These are phyloP conservation scores for Scaeva pyrastri DNA, from an alignment of 2,888 invertebrate species.

Conservation along the genomic window DNA sequence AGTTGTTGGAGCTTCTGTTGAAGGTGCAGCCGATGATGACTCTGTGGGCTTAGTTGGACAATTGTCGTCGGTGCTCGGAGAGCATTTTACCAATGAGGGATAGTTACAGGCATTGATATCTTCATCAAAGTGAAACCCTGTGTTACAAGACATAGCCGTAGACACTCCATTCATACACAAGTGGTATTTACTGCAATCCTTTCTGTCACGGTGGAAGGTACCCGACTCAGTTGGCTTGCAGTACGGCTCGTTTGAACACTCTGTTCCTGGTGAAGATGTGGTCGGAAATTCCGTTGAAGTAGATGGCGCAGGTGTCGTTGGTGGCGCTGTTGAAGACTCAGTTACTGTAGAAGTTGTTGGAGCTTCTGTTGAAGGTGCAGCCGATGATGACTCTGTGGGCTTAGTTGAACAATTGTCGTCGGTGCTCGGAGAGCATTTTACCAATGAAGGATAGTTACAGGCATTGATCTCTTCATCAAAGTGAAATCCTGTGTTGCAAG, in stretches of 20 bases:
- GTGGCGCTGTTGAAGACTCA: neutral
- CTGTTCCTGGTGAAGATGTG: too few relatives aligned
- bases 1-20: neutral
- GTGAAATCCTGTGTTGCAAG: neutral
- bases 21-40: neutral
- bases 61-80: too few relatives aligned
- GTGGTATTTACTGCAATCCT: too few relatives aligned
- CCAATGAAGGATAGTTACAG: constrained; percentile 28
- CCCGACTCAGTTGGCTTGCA: too few relatives aligned
- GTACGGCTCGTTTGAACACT: too few relatives aligned
- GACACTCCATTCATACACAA: too few relatives aligned
- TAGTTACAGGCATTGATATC: neutral
- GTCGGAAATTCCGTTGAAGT: neutral
- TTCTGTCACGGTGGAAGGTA: too few relatives aligned
- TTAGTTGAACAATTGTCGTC: constrained; percentile 1
- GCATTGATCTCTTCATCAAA: constrained; percentile 24
- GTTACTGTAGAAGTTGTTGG: neutral
- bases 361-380: neutral
- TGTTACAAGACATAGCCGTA: too few relatives aligned
- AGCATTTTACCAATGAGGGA: neutral
- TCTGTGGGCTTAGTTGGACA: neutral
- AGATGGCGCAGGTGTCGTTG: neutral
- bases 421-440: constrained; percentile 1
- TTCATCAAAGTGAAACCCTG: neutral
- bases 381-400: neutral